Evolutionary conservation across 2,888 invertebrate genomes (phyloP), one percentile per base, ranked within the genome.

Genomic region (Fissipunctia ypsillon): DNA sequence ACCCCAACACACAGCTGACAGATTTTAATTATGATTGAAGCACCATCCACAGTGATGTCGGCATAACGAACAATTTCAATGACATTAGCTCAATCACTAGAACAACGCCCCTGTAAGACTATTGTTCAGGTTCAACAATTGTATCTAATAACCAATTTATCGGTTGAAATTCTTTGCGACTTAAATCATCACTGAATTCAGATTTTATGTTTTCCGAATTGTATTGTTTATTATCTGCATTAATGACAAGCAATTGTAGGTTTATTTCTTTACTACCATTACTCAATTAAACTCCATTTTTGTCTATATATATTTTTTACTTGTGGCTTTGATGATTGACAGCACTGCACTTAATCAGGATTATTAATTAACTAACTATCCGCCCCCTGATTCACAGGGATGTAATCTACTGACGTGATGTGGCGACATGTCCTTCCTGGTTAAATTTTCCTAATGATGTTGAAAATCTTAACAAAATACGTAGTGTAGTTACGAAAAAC

Each of bases 21-120:
- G 67, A 54, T 64, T 72, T 71, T 83, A 83, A 83, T 76, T 81
- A 64, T 83, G 83, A 83, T 83, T 76, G 80, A 81, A 69, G 59
- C 54, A 12, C 45, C 56, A 56, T 12, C 57, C 38, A 43, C 38
- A 50, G 19, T 52, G 41, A 69, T 57, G 60, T 38, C 45, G 70
- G 65, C 31, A 69, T 61, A 54, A 45, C 54, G 48, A 56, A 61
- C 70, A 50, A 57, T 75, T 72, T 74, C 76, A 84, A 83, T 76
- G 64, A 71, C 66, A 84, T 72, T 83, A 60, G 52, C 50, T 66
- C 80, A 80, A 83, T 84, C 73, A 76, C 28, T 41, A 76, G 69
- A 73, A 48, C 79, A 57, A 63, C 75, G 83, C 74, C 66, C 69
- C 78, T 59, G 19, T 41, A 4, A 25, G 35, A 52, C 28, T 38